Percentiles rank a stretch among this genome's conserved stretches.
These are phyloP conservation scores for Trypoxylon attenuatum DNA, from an alignment of 2,888 invertebrate genomes.

Conservation along the genomic window DNA sequence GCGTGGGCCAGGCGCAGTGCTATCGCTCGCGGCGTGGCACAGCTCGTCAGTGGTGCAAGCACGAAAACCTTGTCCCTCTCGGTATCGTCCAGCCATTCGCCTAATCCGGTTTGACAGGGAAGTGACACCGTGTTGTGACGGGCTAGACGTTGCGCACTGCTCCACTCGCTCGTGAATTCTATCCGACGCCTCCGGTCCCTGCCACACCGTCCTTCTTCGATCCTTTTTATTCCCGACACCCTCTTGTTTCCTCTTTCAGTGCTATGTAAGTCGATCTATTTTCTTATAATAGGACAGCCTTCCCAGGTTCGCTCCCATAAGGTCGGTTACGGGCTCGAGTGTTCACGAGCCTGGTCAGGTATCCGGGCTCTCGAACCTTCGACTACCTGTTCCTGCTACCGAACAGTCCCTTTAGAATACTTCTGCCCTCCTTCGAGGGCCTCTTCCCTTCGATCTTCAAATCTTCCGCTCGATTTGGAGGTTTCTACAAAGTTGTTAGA, in stretches of 20 bases:
- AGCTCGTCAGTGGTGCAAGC: slow-evolving; percentile 21
- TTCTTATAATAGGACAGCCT: slow-evolving; percentile 60
- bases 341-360: slow-evolving; percentile 37
- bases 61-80: slow-evolving; percentile 50
- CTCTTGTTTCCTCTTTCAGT: slow-evolving; percentile 1
- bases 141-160: slow-evolving; percentile 49
- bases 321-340: slow-evolving; percentile 11
- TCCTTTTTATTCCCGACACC: slow-evolving; percentile 18
- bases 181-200: slow-evolving; percentile 39
- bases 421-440: neutral
- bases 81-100: slow-evolving; percentile 55
- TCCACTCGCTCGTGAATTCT: slow-evolving; percentile 48
- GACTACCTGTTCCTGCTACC: slow-evolving; percentile 52
- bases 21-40: slow-evolving; percentile 10
- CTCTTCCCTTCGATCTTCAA: slow-evolving; percentile 17
- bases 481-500: slow-evolving; percentile 33
- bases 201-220: slow-evolving; percentile 9
- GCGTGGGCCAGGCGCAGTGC: slow-evolving; percentile 26
- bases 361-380: slow-evolving; percentile 34
- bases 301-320: slow-evolving; percentile 21
- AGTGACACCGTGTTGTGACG: slow-evolving; percentile 69
- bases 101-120: slow-evolving; percentile 70
- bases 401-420: slow-evolving; percentile 14
- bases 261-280: slow-evolving; percentile 66
- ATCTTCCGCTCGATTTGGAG: slow-evolving; percentile 20